Conservation (phyloP, 2,797 vertebrate genomes). For the Vultur gryphus region DNA sequence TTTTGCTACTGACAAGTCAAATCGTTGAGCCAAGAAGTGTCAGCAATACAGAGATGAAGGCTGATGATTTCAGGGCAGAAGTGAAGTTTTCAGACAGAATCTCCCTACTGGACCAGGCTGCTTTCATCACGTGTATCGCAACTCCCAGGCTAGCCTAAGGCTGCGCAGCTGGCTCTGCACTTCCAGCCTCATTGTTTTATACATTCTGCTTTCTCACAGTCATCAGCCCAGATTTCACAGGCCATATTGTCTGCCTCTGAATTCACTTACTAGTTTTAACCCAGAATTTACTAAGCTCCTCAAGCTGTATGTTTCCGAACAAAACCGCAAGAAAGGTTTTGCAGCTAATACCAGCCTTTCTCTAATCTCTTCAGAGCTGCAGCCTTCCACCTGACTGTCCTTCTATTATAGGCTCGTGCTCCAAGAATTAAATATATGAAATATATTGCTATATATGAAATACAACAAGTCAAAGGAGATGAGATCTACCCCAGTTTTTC, state of each 20-base stretch:
- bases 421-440: not conserved
- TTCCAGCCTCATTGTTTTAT: slow-evolving; percentile 13
- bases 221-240: slow-evolving; percentile 8
- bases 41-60: slow-evolving; percentile 18
- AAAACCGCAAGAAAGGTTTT: not conserved
- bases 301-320: not conserved
- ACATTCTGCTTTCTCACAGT: not conserved
- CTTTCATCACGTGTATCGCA: not conserved
- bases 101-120: slow-evolving; percentile 8
- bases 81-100: not conserved
- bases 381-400: not conserved
- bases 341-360: not conserved
- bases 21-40: not conserved
- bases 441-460: not conserved
- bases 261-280: slow-evolving; percentile 30
- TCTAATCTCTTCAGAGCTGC: not conserved
- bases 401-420: not conserved
- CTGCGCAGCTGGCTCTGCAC: not conserved
- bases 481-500: not conserved
- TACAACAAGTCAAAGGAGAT: not conserved
- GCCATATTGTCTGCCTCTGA: slow-evolving; percentile 3
- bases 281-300: not conserved
- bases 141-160: slow-evolving; percentile 19
- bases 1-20: slow-evolving; percentile 39
- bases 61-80: not conserved